Conservation (phyloP, 2,888 invertebrate genomes). For the Pseudococcus longispinus region DNA sequence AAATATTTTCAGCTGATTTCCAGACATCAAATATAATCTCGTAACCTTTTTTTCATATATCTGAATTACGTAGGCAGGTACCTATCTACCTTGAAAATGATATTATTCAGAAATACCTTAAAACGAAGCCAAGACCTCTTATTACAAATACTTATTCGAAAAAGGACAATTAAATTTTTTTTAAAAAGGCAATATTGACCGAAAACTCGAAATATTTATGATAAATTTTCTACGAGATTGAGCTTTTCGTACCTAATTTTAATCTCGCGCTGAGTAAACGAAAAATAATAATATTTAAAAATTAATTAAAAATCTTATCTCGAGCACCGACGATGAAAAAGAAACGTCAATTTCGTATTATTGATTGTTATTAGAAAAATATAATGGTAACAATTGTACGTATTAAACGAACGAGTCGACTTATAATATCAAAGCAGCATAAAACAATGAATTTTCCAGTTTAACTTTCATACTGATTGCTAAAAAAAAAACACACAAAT, state of each 20-base stretch:
- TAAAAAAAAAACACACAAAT: no score
- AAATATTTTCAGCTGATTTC: no score
- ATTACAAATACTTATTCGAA: no score
- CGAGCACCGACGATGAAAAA: not conserved
- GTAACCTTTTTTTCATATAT: no score
- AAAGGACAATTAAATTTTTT: not conserved
- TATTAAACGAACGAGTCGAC: not conserved
- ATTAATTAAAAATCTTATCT: not conserved
- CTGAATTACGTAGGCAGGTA: no score
- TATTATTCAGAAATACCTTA: no score
- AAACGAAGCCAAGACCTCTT: no score
- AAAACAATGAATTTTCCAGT: not conserved
- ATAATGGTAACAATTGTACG: not conserved
- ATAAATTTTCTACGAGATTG: slow-evolving; percentile 11
- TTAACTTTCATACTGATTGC: not conserved
- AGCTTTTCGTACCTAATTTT: not conserved
- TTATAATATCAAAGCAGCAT: not conserved
- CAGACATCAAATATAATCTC: no score
- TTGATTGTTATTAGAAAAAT: not conserved
- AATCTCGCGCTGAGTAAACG: not conserved
- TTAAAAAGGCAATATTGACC: not conserved
- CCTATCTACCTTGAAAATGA: no score
- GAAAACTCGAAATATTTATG: not conserved
- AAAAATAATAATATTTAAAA: not conserved
- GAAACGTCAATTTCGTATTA: not conserved